Conservation (phyloP, 2,797 vertebrate species). For the Botia kubotai region DNA sequence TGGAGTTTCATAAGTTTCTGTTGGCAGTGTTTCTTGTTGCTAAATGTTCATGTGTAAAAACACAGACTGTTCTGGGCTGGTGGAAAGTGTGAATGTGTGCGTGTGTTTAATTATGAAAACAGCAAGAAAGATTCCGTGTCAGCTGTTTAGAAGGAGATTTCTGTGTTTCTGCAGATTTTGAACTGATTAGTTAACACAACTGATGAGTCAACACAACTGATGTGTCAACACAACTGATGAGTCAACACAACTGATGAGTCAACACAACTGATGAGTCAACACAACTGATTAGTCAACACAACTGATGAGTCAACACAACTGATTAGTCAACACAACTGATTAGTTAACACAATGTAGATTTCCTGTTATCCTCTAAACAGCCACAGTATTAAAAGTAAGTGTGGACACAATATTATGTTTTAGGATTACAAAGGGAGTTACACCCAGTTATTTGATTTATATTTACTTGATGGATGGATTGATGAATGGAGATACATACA, state of each 20-base stretch:
- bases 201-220: too few species aligned
- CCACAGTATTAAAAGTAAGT: neutral
- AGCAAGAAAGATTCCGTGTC: too few species aligned
- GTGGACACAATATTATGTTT: neutral
- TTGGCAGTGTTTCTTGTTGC: neutral
- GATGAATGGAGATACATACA: too few species aligned
- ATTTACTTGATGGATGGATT: too few species aligned
- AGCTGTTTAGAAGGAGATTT: slow-evolving; percentile 8
- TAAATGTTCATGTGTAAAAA: slow-evolving; percentile 6
- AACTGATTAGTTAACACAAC: too few species aligned
- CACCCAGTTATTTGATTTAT: too few species aligned
- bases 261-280: too few species aligned
- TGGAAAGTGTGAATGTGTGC: slow-evolving; percentile 14
- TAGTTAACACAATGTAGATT: neutral
- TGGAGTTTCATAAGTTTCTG: slow-evolving; percentile 5
- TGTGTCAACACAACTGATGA: too few species aligned
- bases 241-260: too few species aligned
- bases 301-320: too few species aligned
- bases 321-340: too few species aligned
- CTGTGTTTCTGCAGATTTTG: neutral
- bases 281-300: too few species aligned
- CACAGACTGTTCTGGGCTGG: slow-evolving; percentile 18
- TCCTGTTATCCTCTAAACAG: neutral
- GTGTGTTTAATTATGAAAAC: slow-evolving; percentile 11
- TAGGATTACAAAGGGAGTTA: neutral